Evolutionary conservation across 2,888 invertebrate species (phyloP), one percentile per base, ranked within the genome.

Genomic region (Chorisops tibialis): DNA sequence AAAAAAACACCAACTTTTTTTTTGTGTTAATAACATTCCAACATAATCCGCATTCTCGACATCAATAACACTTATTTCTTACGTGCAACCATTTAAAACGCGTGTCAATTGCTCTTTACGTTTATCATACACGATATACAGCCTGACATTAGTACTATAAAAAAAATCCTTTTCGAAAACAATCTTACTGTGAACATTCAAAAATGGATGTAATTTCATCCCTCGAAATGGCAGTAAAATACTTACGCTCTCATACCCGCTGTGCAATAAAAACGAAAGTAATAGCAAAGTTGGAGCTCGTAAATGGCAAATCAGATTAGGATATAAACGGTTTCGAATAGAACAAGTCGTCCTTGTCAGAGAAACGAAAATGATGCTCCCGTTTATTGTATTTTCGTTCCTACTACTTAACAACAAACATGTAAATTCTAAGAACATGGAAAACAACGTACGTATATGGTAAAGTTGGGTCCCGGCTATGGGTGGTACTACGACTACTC

Each of bases 271-370:
- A 56, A 56, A 56, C 30, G 56, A 56, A 56, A 56, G 56, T 56
- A 39, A 56, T 56, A 56, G 56, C 43, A 56, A 16, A 21, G 43
- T 14, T 16, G 38, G 21, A 45, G 56, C 41, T 56, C 56, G 54
- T 56, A 56, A 56, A 56, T 43, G 56, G 45, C 30, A 56, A 56
- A 56, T 56, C 56, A 56, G 56, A 56, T 56, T 56, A 56, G 56
- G 56, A 45, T 45, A 43, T 56, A 43, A 56, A 45, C 56, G 56
- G 43, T 43, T 56, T 30, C 16, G 22, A 35, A 43, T 43, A 24
- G 21, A 56, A 56, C 45, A 56, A 45, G 56, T 18, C 43, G 56
- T 16, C 52, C 39, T 35, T 30, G 18, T 16, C 16, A 9, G 16
- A 22, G 41, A 22, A 24, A 54, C 39, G 30, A 30, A 30, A 30